phyloP scores from a whole-genome alignment of 2,113 vertebrate genomes.

The Planiliza haematocheilus region DNA sequence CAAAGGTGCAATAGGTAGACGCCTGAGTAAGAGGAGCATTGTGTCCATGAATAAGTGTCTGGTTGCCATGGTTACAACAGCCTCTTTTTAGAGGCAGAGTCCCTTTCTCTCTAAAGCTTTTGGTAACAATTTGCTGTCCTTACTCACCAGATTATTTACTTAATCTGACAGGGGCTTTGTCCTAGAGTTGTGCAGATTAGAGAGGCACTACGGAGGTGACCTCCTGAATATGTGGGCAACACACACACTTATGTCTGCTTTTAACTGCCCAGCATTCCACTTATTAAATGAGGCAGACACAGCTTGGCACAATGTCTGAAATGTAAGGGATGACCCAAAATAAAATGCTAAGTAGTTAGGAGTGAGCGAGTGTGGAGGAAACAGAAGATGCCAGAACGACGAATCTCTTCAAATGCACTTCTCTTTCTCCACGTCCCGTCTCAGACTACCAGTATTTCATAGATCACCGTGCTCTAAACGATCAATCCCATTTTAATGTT shows the following conservation, averaged over 20 bases:
- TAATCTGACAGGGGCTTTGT: slow-evolving; percentile 70
- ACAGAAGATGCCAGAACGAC: slow-evolving; percentile 28
- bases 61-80: slow-evolving; percentile 79
- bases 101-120: slow-evolving; percentile 47
- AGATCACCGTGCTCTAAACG: slow-evolving; percentile 54
- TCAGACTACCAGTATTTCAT: slow-evolving; percentile 73
- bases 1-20: slow-evolving; percentile 24
- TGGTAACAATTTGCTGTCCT: slow-evolving; percentile 54
- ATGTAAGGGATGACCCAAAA: slow-evolving; percentile 3
- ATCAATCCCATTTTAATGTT: slow-evolving; percentile 51
- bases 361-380: neutral
- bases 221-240: slow-evolving; percentile 17
- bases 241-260: slow-evolving; percentile 7
- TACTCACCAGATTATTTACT: slow-evolving; percentile 64
- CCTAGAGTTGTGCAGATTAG: slow-evolving; percentile 64
- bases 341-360: neutral
- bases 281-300: slow-evolving; percentile 9
- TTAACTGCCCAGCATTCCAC: neutral
- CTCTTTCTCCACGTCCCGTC: slow-evolving; percentile 20
- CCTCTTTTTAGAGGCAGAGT: slow-evolving; percentile 55
- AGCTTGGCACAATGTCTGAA: neutral
- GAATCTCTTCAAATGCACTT: slow-evolving; percentile 37
- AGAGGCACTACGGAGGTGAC: slow-evolving; percentile 50
- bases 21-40: slow-evolving; percentile 38
- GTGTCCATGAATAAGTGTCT: slow-evolving; percentile 64